Conservation (phyloP, 2,797 vertebrate genomes). For the Girardinus metallicus region DNA sequence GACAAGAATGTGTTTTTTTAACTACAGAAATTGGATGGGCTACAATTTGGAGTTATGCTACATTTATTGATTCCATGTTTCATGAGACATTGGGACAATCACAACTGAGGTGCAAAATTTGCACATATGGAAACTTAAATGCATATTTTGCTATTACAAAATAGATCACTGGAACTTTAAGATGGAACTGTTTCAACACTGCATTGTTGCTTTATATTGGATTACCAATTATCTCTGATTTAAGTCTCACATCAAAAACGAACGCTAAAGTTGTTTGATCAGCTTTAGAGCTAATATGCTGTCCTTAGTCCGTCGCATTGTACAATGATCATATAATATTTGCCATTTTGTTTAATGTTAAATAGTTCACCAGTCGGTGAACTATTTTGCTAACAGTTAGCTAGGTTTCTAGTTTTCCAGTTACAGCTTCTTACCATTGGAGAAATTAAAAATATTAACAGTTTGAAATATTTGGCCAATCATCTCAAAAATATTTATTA, state of each 20-base stretch:
- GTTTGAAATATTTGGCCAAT: neutral
- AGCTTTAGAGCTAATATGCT: neutral
- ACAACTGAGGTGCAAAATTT: neutral
- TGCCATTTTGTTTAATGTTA: neutral
- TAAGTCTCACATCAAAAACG: neutral
- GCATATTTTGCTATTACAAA: neutral
- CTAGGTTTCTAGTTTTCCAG: neutral
- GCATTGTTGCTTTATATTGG: neutral
- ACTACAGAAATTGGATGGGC: neutral
- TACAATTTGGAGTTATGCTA: neutral
- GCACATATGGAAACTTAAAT: neutral
- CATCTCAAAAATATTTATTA: neutral
- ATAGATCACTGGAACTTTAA: neutral
- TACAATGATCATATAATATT: neutral
- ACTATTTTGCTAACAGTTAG: neutral
- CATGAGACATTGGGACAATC: neutral
- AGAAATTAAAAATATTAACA: neutral
- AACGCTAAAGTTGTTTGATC: neutral
- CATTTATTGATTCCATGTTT: neutral
- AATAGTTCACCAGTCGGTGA: neutral
- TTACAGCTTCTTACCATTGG: neutral
- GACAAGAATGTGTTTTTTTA: neutral
- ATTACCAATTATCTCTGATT: neutral
- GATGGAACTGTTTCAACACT: neutral
- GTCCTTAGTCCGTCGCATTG: neutral